These are phyloP conservation scores for Centropristis striata DNA, from an alignment of 2,113 vertebrate species.

Conservation along the genomic window DNA sequence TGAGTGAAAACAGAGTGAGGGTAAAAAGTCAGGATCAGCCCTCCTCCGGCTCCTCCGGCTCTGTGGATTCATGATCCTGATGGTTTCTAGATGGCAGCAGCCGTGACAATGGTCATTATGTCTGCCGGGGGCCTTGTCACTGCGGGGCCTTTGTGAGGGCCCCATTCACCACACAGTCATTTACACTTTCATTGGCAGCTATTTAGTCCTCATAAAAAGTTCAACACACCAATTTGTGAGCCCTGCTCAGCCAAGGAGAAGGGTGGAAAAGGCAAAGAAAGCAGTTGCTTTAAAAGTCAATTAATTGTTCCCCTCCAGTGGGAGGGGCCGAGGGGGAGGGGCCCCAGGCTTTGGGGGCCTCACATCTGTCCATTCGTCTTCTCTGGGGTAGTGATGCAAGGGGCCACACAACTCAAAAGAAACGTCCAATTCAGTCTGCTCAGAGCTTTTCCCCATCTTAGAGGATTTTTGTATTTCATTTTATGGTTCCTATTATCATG, in stretches of 20 bases:
- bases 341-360: constrained; percentile 62
- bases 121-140: constrained; percentile 76
- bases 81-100: constrained; percentile 74
- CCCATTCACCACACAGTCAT: constrained; percentile 82
- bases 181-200: constrained; percentile 88
- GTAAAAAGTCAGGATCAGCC: not conserved
- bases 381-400: constrained; percentile 69
- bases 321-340: constrained; percentile 63
- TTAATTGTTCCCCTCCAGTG: constrained; percentile 80
- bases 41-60: not conserved
- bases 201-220: constrained; percentile 87
- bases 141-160: constrained; percentile 74
- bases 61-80: constrained; percentile 65
- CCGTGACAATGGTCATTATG: constrained; percentile 82
- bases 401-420: constrained; percentile 67
- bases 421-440: constrained; percentile 67
- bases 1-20: not conserved
- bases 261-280: constrained; percentile 75
- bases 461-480: constrained; percentile 81
- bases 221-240: constrained; percentile 88
- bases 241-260: constrained; percentile 84
- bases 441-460: constrained; percentile 58
- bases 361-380: constrained; percentile 82
- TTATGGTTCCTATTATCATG: constrained; percentile 79
- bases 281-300: constrained; percentile 86